Conservation (phyloP, 2,888 invertebrate species). For the Acanthoscelides obtectus region DNA sequence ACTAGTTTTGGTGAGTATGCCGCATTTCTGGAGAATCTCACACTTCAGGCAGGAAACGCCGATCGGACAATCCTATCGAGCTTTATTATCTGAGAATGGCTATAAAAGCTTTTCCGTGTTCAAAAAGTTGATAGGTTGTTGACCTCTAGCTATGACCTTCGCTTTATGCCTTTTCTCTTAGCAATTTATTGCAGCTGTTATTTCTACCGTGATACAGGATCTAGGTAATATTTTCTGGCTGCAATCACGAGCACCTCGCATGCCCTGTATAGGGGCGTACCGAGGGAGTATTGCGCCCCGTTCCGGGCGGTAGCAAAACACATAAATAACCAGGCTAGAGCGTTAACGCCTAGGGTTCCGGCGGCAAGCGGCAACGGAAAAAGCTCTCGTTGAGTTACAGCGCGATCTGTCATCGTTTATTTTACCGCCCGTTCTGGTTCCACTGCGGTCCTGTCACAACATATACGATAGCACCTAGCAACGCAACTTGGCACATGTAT, state of each 20-base stretch:
- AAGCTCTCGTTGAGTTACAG: conserved; percentile 16
- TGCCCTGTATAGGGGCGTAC: background rate
- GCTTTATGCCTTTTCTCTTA: no score
- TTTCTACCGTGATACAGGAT: background rate
- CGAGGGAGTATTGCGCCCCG: background rate
- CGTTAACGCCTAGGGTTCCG: conserved; percentile 10
- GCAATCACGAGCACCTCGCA: background rate
- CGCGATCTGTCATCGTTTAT: conserved; percentile 18
- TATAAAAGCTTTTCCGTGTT: no score
- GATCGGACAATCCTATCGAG: no score
- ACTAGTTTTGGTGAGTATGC: no score
- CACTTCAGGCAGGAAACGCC: no score
- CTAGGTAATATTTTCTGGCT: background rate
- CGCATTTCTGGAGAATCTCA: no score
- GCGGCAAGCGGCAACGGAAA: background rate
- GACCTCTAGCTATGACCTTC: no score
- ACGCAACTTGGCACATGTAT: no score
- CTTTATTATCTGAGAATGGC: no score
- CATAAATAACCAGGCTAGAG: conserved; percentile 17
- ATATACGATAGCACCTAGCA: no score
- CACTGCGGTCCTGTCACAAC: background rate
- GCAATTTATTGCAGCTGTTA: no score
- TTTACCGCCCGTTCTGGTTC: background rate
- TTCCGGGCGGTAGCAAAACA: conserved; percentile 9
- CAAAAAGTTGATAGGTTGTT: no score